Conservation (phyloP, 1,140 invertebrate genomes). For the honey bee (Apis mellifera) region Amel_HAv3.1 CM009934.2:2917501-2918000, state of each 20-base stretch:
- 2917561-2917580: neutral
- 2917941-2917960: too few relatives aligned
- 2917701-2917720: conserved; percentile 20
- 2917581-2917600: neutral
- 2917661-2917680: conserved; percentile 5
- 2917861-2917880: too few relatives aligned
- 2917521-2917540: too few relatives aligned
- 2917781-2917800: conserved; percentile 24
- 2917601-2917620: neutral
- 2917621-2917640: neutral
- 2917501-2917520: too few relatives aligned
- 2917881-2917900: too few relatives aligned
- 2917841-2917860: too few relatives aligned
- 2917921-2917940: too few relatives aligned
- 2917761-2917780: conserved; percentile 38
- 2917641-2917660: neutral
- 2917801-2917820: neutral
- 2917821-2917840: neutral
- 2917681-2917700: neutral
- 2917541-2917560: neutral
- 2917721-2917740: conserved; percentile 20
- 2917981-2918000: too few relatives aligned
- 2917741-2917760: conserved; percentile 12
- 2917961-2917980: too few relatives aligned
- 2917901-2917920: too few relatives aligned